These are phyloP conservation scores for Hormaphis cornu DNA, from an alignment of 1,140 invertebrate species.

Conservation along the genomic window DNA sequence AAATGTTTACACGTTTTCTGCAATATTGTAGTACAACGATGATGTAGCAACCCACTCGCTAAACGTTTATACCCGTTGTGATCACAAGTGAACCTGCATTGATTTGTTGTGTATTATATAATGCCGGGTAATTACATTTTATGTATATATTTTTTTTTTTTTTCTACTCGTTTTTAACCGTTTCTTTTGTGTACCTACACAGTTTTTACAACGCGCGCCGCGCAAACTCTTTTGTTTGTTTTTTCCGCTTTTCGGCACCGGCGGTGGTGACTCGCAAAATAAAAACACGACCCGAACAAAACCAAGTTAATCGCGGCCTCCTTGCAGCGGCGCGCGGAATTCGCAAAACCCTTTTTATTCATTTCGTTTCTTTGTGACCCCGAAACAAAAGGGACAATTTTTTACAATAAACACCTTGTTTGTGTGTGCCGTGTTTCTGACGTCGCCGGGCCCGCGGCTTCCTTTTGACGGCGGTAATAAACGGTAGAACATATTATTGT, in stretches of 20 bases:
- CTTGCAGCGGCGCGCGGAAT: neutral
- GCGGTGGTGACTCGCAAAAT: constrained; percentile 3
- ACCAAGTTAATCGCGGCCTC: constrained; percentile 22
- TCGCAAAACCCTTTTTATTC: constrained; percentile 1
- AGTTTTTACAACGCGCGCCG: neutral
- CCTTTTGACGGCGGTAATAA: constrained; percentile 19
- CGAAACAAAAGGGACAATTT: constrained; percentile 8
- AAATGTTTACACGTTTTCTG: too few relatives aligned
- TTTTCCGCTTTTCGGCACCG: neutral
- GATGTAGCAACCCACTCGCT: too few relatives aligned
- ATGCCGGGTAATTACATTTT: neutral
- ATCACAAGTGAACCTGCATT: too few relatives aligned
- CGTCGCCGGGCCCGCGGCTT: neutral
- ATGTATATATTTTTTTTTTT: neutral
- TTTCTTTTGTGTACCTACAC: constrained; percentile 15
- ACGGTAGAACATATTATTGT: too few relatives aligned
- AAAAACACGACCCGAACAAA: neutral
- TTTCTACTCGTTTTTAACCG: neutral
- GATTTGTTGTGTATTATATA: too few relatives aligned
- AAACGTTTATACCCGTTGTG: too few relatives aligned
- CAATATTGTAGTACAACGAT: too few relatives aligned
- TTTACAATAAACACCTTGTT: constrained; percentile 18
- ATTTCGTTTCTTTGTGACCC: neutral
- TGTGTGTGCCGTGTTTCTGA: neutral
- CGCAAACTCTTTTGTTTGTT: neutral